These are phyloP conservation scores for Loripinus fragilis DNA, from an alignment of 2,888 invertebrate genomes.

Conservation along the genomic window DNA sequence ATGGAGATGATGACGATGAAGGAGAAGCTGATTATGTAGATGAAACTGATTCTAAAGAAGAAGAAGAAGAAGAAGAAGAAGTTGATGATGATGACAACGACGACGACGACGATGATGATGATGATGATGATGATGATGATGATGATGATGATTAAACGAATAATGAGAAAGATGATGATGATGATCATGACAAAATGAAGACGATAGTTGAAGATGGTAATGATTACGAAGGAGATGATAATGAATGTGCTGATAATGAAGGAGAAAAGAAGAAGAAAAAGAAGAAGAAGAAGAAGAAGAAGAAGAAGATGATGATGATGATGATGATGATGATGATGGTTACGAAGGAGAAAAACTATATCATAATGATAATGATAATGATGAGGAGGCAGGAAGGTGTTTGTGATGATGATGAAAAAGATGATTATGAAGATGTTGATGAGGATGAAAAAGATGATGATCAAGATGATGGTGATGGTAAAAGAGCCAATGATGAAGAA, in stretches of 20 bases:
- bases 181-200: constrained; percentile 23
- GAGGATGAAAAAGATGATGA: too few relatives aligned
- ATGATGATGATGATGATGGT: not conserved
- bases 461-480: too few relatives aligned
- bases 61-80: too few relatives aligned
- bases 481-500: too few relatives aligned
- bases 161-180: constrained; percentile 55
- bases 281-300: constrained; percentile 25
- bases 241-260: constrained; percentile 19
- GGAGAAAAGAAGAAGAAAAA: constrained; percentile 23
- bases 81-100: too few relatives aligned
- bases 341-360: not conserved
- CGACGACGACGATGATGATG: constrained; percentile 28
- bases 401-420: too few relatives aligned
- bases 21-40: not conserved
- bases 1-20: not conserved
- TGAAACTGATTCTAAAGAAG: constrained; percentile 11
- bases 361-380: not conserved
- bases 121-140: constrained; percentile 24
- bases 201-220: constrained; percentile 11
- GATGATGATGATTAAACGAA: too few relatives aligned
- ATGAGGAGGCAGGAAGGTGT: not conserved
- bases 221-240: constrained; percentile 16
- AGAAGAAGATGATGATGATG: not conserved
- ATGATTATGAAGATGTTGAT: too few relatives aligned